Evolutionary conservation across 1,140 invertebrate species (phyloP), one percentile per base, ranked within the genome.

Genomic region (Zelostemma sp.): DNA sequence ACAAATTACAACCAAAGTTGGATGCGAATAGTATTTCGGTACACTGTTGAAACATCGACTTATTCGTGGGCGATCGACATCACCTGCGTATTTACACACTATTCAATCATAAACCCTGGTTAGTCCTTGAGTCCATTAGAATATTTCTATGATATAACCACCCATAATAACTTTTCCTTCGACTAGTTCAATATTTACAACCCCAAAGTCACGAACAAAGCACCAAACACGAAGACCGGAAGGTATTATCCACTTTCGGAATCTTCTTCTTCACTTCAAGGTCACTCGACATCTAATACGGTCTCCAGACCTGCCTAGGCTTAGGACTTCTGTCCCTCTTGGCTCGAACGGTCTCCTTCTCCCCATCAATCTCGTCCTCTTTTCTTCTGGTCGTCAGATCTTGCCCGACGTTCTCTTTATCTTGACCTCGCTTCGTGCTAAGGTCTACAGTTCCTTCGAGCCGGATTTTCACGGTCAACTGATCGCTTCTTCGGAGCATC

Each of bases 21-120:
- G 62, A 55, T 54, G 40, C 43, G 17, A 48, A 61, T 58, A 45
- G 40, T 31, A 17, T 46, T 61, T 56, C 55, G 61, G 19, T 51
- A 65, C 47, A 49, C 57, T 43, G 40, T 56, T 48, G 50, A 70
- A 65, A 38, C 56, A 56, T 70, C 57, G 43, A 54, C 17, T 53
- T 46, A 61, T 53, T 50, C 19, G 18, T 11, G 11, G 55, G 50
- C 18, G 41, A 28, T 21, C 21, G 33, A 14, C 31, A 40, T 47
- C 43, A 38, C 16, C 40, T 28, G 47, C 70, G 63, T 82, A 81
- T 80, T 74, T 82, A 81, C 78, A 80, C 73, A 68, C 31, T 74
- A 78, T 72, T 77, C 69, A 73, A 80, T 81, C 73, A 64, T 79
- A 81, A 84, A 85, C 84, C 84, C 84, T 85, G 84, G 80, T 85